phyloP scores from a whole-genome alignment of 2,797 vertebrate species.

The Strix occidentalis region DNA sequence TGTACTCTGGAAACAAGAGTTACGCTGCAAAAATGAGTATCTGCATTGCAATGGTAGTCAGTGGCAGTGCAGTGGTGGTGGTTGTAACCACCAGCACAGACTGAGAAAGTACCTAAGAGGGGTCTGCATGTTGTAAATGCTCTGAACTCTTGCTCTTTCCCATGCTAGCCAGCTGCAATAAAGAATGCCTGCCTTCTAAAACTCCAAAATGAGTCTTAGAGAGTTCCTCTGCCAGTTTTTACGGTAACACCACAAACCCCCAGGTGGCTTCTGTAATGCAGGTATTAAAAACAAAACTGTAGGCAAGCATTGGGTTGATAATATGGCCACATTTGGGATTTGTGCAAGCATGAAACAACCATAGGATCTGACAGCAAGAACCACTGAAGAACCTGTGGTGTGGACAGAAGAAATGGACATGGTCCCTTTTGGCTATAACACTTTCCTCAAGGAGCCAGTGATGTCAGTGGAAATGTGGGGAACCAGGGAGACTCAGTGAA shows the following conservation, averaged over 20 bases:
- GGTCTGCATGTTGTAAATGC: background rate
- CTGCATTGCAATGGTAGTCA: background rate
- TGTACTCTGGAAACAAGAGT: background rate
- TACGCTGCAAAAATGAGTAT: background rate
- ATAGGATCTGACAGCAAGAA: background rate
- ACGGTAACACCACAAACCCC: too few species aligned
- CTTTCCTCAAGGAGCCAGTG: background rate
- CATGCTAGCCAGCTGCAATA: background rate
- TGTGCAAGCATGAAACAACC: background rate
- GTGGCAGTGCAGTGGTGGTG: background rate
- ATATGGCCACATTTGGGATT: background rate
- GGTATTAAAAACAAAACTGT: background rate
- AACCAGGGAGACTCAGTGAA: background rate
- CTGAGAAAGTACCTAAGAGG: background rate
- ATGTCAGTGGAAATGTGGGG: background rate
- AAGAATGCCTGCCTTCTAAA: too few species aligned
- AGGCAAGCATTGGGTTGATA: background rate
- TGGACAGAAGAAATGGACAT: background rate
- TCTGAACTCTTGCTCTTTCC: background rate
- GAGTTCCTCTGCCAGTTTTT: too few species aligned
- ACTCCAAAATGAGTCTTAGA: too few species aligned
- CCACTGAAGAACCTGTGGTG: background rate
- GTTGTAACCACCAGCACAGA: background rate
- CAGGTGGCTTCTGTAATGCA: background rate
- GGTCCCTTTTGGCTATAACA: background rate